Evolutionary conservation across 2,888 invertebrate genomes (phyloP), one percentile per base, ranked within the genome.

Genomic region (Spisula subtruncata): DNA sequence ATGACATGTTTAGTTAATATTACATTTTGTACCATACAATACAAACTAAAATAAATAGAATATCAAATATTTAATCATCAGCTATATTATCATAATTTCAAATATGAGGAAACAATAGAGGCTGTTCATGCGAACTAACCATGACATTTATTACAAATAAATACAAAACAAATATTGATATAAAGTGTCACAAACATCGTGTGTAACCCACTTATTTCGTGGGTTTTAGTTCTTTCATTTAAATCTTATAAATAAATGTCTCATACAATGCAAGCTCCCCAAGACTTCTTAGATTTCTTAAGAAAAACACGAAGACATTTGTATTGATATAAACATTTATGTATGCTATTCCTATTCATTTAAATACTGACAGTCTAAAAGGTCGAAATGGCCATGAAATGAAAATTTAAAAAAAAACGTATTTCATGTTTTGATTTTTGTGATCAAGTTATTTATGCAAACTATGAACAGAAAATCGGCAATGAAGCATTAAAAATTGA

Each of bases 101-200:
- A 75, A 75, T 35, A 75, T n/a, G n/a, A 75, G 16, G 25, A 75
- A 75, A 75, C 75, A 75, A 75, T 71, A 12, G 35, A 32, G 1
- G 35, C 12, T 75, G 32, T 75, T 35, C 75, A 75, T 75, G 35
- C 35, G 75, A 75, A 75, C 75, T 35, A 32, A 75, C 29, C 32
- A 32, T 75, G 75, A 8, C n/a, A 35, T 75, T 32, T 75, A 75
- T 75, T 32, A 18, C 35, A 32, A 48, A 81, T 41, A 66, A 83
- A 83, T 83, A 66, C 46, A 46, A 25, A 25, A 66, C 46, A 66
- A 83, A 83, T 83, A 83, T 83, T 83, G 54, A 20, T 83, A 83
- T 83, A 66, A 83, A 66, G 66, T 83, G 83, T 83, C 56, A 83
- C 56, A 83, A 83, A 83, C 83, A 46, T 35, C 32, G 32, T 32